Base-by-base conservation (phyloP, 2,113 vertebrate species). In the Pseudolaguvia tuberculata region DNA sequence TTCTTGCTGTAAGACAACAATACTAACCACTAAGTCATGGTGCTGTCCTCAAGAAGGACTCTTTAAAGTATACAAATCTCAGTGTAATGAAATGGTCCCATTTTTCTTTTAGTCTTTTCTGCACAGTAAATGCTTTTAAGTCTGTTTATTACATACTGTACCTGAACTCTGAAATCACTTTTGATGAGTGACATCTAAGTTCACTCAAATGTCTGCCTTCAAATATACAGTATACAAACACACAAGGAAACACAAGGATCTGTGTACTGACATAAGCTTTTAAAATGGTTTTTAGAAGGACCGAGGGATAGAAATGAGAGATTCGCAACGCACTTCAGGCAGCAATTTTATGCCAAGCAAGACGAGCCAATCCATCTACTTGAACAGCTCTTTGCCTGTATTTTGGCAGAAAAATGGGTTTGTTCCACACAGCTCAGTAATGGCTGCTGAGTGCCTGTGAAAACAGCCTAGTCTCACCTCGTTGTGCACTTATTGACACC, bases 371-470 rank as follows among this genome's bases (percentile, higher is more conserved):
- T 73, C 57, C 45, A 21, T 51, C 45, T 27, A 52, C 11, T 20
- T 11, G 25, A 42, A 53, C n/a, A 66, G 72, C 11, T 45, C 20
- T 65, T 47, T 39, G 18, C 47, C 72, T 63, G 42, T 25, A 31
- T 63, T 73, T 31, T 53, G 61, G 51, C 48, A 55, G 48, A 66
- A 74, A 74, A 66, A 63, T 63, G 29, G 15, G 14, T 63, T 63
- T 63, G 27, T 73, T 25, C 72, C 72, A 73, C 48, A 53, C 55
- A 48, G 45, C 78, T 78, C 86, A 82, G 83, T 85, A 77, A 84
- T 77, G 75, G 71, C 83, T 83, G 84, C 78, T 76, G 69, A 85
- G 75, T 79, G 75, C 82, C 75, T 82, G 72, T 79, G 78, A 86
- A 87, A 80, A 73, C 73, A 39, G 76, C 80, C 88, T 83, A 70